Evolutionary conservation across 2,888 invertebrate genomes (phyloP), one percentile per base, ranked within the genome.

Genomic region (Nasonia oneida): DNA sequence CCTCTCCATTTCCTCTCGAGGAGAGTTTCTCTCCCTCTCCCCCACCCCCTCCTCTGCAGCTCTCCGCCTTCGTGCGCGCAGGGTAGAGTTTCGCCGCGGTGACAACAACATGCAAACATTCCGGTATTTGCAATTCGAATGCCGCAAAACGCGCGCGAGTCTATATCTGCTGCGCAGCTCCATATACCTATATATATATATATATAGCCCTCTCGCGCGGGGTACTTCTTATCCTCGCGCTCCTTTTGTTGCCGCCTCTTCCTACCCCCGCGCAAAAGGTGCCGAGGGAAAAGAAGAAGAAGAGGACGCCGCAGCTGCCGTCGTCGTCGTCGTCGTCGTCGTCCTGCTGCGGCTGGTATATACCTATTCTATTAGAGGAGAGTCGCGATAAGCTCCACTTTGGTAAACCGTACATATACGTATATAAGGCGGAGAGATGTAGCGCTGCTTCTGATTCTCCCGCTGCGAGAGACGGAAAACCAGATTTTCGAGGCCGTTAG

Each of bases 71-170:
- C 1, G 29, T 29, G 29, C 29, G 29, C 29, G 29, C 29, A 29
- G 76, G 88, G 57, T n/a, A 61, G 57, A 61, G 57, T 61, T 61
- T 61, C 89, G 90, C 91, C 90, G 92, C 93, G 92, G 91, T 91
- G 93, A 92, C 93, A 92, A 93, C 92, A 93, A 92, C 93, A 93
- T 92, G 93, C 93, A 93, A 93, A 93, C 93, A 93, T 93, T 93
- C 92, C 91, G 92, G 90, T 93, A 93, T 93, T 93, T 93, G 93
- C 93, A 93, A 93, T 93, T 93, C 93, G 93, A 93, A 93, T 93
- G 92, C 92, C 92, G 90, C 90, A 88, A 91, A 92, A 91, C 90
- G 89, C 86, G 91, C 89, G 89, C 90, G 23, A 15, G 39, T 53
- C 70, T 47, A 14, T 82, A 64, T 61, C 53, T 29, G 12, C 64